Base-by-base conservation (phyloP, 2,888 invertebrate genomes). In the Ectemnius cavifrons region DNA sequence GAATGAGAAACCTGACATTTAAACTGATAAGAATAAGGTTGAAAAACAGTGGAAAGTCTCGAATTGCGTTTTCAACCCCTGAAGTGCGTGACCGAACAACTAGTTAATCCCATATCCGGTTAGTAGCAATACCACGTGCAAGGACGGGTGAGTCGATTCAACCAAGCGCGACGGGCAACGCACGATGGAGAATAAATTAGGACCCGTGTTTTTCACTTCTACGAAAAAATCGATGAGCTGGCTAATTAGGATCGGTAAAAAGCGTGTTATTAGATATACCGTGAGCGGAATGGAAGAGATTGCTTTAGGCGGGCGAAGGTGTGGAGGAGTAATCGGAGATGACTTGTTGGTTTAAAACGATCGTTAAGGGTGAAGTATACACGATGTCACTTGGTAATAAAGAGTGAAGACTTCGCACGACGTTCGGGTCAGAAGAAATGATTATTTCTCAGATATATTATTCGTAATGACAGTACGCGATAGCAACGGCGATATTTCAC, bases 81-180 rank as follows among this genome's bases (percentile, higher is more conserved):
- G 37, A 37, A 37, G 8, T 1, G 8, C 37, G 37, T 37, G 37
- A 37, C 37, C 8, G 14, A 45, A 57, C 49, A 76, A 75, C 68
- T 75, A 77, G 71, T 67, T 72, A 72, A 75, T 77, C 71, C 67
- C 57, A 63, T 68, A 65, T 52, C 46, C 18, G 57, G 71, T 28
- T 66, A 76, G 73, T 73, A 73, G 63, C 69, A 63, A 75, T 73
- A 64, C 56, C 63, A 63, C 52, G 16, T 14, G 27, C 63, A 46
- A 67, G 70, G 69, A 13, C 45, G 62, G 49, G 63, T 27, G 69
- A 47, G 63, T 57, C 67, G 75, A 73, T 73, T 69, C 73, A 76
- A 67, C 66, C 59, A 65, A 65, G 67, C 58, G 75, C 52, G 59
- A 47, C 56, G 46, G 37, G 8, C 37, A 37, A 28, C 49, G 56